These are phyloP conservation scores for Syngnathus floridae DNA, from an alignment of 2,113 vertebrate species.

Conservation along the genomic window DNA sequence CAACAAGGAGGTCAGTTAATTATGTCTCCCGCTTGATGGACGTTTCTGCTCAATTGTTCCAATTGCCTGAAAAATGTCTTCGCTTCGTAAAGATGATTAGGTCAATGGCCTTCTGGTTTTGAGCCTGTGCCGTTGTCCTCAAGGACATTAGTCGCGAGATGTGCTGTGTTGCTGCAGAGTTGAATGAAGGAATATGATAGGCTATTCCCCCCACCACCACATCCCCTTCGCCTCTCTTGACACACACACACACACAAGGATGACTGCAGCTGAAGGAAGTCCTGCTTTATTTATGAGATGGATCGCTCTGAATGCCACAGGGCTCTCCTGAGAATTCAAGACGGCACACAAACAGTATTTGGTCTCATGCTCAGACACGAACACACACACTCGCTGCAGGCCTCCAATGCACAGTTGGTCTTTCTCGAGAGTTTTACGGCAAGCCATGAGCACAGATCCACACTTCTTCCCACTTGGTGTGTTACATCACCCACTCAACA, in stretches of 20 bases:
- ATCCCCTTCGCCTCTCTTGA: neutral
- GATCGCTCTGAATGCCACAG: conserved; percentile 45
- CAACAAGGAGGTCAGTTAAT: too few relatives aligned
- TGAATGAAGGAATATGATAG: conserved; percentile 38
- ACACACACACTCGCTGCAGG: conserved; percentile 19
- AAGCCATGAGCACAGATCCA: neutral
- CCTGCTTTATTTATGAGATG: conserved; percentile 63
- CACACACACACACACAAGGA: conserved; percentile 11
- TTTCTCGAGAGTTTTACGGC: conserved; percentile 11
- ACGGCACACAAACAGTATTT: conserved; percentile 43
- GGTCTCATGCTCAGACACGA: conserved; percentile 13
- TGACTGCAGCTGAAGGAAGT: conserved; percentile 40
- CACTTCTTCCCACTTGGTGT: neutral
- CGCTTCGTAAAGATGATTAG: neutral
- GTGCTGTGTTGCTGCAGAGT: conserved; percentile 20
- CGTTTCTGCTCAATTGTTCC: neutral
- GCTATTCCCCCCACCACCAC: conserved; percentile 19
- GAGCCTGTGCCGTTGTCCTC: neutral
- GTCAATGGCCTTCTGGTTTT: neutral
- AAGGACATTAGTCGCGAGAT: conserved; percentile 10
- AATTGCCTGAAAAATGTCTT: neutral
- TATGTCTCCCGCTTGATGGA: neutral
- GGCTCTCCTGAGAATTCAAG: conserved; percentile 46
- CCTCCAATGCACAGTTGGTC: conserved; percentile 23
- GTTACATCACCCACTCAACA: conserved; percentile 8